A percentile compares a stretch with the other conserved stretches of the same genome.
Conservation (phyloP, 2,113 vertebrate species). For the Gulo gulo region DNA sequence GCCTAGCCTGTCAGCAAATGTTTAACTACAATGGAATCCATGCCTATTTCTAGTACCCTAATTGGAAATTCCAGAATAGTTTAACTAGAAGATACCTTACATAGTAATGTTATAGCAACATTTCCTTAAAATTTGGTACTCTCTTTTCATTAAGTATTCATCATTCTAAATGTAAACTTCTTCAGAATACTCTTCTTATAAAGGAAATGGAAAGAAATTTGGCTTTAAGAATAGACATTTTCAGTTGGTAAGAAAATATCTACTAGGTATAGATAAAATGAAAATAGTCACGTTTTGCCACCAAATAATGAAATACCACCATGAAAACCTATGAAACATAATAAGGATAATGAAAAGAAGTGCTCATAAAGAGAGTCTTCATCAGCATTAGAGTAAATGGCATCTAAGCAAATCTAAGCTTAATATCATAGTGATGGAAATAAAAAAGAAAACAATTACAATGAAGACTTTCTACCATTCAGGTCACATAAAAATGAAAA, state of each 20-base stretch:
- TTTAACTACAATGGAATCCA: constrained; percentile 85
- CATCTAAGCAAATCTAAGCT: constrained; percentile 64
- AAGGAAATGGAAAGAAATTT: constrained; percentile 54
- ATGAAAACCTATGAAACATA: constrained; percentile 43
- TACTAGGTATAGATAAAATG: constrained; percentile 56
- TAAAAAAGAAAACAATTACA: constrained; percentile 37
- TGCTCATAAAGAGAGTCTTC: constrained; percentile 52
- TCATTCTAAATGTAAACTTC: constrained; percentile 51
- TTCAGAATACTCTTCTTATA: constrained; percentile 37
- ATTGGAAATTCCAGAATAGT: constrained; percentile 75
- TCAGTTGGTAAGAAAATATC: constrained; percentile 65
- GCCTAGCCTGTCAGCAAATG: constrained; percentile 88
- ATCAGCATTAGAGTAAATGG: constrained; percentile 81
- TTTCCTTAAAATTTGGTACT: constrained; percentile 48
- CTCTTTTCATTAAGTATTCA: constrained; percentile 66
- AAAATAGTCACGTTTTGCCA: constrained; percentile 43
- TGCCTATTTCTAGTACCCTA: constrained; percentile 79
- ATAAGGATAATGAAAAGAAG: constrained; percentile 51
- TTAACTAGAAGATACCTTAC: constrained; percentile 63
- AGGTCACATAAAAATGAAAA: neutral
- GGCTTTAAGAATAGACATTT: constrained; percentile 57
- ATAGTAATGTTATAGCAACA: constrained; percentile 48
- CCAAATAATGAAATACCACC: constrained; percentile 63
- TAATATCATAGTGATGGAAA: constrained; percentile 64
- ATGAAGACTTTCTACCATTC: neutral